Conservation (phyloP, 2,888 invertebrate species). For the Chydorus sphaericus region DNA sequence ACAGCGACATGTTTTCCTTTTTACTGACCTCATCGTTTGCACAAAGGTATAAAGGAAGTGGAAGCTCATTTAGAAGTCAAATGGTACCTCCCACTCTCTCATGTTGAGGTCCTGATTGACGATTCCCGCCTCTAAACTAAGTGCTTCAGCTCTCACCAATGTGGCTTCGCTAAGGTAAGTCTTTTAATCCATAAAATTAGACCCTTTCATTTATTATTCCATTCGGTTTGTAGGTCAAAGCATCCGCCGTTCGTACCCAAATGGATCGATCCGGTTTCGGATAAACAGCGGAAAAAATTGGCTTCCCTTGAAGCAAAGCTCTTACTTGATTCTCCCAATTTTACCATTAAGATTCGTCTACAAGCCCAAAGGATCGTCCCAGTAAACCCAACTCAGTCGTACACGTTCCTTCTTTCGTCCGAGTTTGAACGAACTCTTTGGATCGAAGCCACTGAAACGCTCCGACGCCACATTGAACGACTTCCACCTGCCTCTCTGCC, state of each 20-base stretch:
- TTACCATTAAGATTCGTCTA: constrained; percentile 42
- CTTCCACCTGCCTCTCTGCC: not conserved
- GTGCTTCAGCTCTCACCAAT: constrained; percentile 1
- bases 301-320: constrained; percentile 79
- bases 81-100: constrained; percentile 76
- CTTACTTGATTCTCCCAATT: constrained; percentile 76
- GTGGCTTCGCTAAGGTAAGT: constrained; percentile 31
- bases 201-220: too few species aligned
- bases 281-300: constrained; percentile 78
- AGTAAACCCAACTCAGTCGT: constrained; percentile 50
- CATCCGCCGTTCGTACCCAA: constrained; percentile 3
- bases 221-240: not conserved
- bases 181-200: not conserved
- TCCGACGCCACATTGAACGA: constrained; percentile 22
- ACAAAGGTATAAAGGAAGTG: constrained; percentile 70
- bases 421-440: constrained; percentile 89
- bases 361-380: constrained; percentile 46
- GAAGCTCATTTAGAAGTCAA: constrained; percentile 49
- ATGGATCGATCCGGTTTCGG: constrained; percentile 27
- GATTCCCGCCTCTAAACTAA: constrained; percentile 8
- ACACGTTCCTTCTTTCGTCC: constrained; percentile 76
- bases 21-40: constrained; percentile 88
- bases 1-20: constrained; percentile 78
- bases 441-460: constrained; percentile 77
- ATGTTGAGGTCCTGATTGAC: constrained; percentile 19